These are phyloP conservation scores for Palaemon carinicauda DNA, from an alignment of 1,140 invertebrate species.

Conservation along the genomic window DNA sequence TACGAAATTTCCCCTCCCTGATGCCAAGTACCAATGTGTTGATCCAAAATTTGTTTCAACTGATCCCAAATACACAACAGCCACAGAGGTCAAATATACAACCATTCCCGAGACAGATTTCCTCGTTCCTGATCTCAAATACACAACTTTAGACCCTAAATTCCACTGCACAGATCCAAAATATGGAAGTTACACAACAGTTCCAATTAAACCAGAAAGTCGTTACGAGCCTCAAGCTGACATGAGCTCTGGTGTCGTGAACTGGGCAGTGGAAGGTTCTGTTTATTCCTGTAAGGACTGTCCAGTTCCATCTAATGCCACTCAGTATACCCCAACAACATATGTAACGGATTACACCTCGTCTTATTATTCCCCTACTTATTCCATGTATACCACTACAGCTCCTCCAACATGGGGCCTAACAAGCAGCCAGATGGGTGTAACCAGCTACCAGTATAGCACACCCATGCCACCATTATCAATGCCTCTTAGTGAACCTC, in stretches of 20 bases:
- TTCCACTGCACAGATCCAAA: constrained; percentile 31
- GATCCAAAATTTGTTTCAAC: neutral
- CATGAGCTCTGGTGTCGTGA: constrained; percentile 17
- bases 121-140: constrained; percentile 33
- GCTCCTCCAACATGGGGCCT: constrained; percentile 28
- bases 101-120: constrained; percentile 25
- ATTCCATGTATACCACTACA: constrained; percentile 37
- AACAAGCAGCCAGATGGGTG: constrained; percentile 30
- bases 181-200: constrained; percentile 14
- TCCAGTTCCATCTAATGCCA: neutral
- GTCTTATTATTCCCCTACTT: constrained; percentile 23
- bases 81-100: constrained; percentile 1
- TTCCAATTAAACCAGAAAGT: constrained; percentile 25
- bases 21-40: neutral
- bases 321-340: constrained; percentile 26
- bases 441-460: constrained; percentile 34
- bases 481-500: constrained; percentile 45
- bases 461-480: constrained; percentile 32
- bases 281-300: constrained; percentile 45
- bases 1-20: neutral
- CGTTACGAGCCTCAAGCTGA: constrained; percentile 31
- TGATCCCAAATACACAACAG: constrained; percentile 9
- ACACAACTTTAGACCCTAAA: constrained; percentile 17
- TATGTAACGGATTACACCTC: constrained; percentile 24
- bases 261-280: constrained; percentile 19